Base-by-base conservation (phyloP, 2,113 vertebrate genomes). In the Microtus richardsoni region DNA sequence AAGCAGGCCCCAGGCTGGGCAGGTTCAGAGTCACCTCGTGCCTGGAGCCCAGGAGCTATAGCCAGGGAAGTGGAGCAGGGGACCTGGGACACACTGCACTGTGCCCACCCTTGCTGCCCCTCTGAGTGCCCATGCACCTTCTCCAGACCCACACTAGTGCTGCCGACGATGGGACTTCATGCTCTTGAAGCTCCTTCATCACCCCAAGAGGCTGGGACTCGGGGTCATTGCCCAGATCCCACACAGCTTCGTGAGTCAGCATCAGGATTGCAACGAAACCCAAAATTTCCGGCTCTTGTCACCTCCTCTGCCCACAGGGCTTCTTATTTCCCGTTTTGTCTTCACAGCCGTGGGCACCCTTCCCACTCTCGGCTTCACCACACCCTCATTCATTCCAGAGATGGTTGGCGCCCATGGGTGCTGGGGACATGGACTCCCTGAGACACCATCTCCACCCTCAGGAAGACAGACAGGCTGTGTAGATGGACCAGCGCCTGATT, bases 31-130 rank as follows among this genome's bases (percentile, higher is more conserved):
- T 77, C 8, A 60, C 22, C 64, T 47, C 4, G 2, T 10, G 58
- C 82, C 82, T 70, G 22, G 47, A 19, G 22, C 36, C n/a, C 36
- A 68, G 58, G 21, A 91, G 39, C 26, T 26, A 22, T 8, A 44
- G 44, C 54, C 74, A 79, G 89, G 60, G 54, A 75, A 54, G 44
- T 8, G 9, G 88, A 49, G 3, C 19, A 41, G 39, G 17, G 62
- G 39, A 5, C 16, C 26, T 4, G 2, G 30, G 0, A 0, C 7
- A 22, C 66, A 26, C 0, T 5, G 54, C n/a, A 60, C 77, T 14
- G 54, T 9, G 86, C 71, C 49, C 49, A 78, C 52, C 14, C 24
- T 52, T 74, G 7, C 12, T 70, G 33, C 13, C 39, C 36, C 75
- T 49, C 21, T 3, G 16, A 64, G 14, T 49, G 36, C 47, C 47